Evolutionary conservation across 2,797 vertebrate genomes (phyloP).

Genomic region (Loris lydekkerianus): DNA sequence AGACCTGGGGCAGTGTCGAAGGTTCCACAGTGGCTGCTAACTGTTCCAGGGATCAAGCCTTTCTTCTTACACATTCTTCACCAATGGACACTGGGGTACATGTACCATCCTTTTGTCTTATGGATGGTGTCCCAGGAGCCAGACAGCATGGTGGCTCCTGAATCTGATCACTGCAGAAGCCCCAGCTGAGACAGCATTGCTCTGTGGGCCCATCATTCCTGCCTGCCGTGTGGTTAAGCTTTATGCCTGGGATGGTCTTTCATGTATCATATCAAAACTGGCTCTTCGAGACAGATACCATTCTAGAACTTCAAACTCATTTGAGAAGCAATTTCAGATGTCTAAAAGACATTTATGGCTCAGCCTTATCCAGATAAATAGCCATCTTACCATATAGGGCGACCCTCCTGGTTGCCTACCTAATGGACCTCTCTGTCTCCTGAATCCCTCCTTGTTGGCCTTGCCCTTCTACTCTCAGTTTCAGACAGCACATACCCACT

Average conservation of each 20-base stretch:
- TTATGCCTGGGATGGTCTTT: not conserved
- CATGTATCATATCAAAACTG: not conserved
- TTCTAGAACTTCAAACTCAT: not conserved
- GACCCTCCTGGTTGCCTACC: not conserved
- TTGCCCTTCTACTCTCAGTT: not conserved
- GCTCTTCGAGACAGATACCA: not conserved
- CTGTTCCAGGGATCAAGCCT: not conserved
- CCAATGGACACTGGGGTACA: not conserved
- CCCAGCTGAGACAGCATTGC: not conserved
- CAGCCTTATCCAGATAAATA: not conserved
- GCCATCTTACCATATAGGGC: not conserved
- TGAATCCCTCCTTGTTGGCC: not conserved
- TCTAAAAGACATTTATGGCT: not conserved
- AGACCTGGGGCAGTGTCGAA: not conserved
- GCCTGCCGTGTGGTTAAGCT: not conserved
- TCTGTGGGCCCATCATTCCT: not conserved
- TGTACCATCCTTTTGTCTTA: rapidly evolving
- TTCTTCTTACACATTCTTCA: not conserved
- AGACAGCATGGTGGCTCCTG: not conserved
- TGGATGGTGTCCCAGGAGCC: too few species aligned
- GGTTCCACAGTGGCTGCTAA: not conserved
- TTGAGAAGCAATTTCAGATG: not conserved
- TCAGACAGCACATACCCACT: not conserved
- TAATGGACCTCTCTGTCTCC: not conserved
- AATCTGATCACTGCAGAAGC: rapidly evolving